Evolutionary conservation across 2,113 vertebrate genomes (phyloP), one percentile per base, ranked within the genome.

Genomic region (Catharus minimus): DNA sequence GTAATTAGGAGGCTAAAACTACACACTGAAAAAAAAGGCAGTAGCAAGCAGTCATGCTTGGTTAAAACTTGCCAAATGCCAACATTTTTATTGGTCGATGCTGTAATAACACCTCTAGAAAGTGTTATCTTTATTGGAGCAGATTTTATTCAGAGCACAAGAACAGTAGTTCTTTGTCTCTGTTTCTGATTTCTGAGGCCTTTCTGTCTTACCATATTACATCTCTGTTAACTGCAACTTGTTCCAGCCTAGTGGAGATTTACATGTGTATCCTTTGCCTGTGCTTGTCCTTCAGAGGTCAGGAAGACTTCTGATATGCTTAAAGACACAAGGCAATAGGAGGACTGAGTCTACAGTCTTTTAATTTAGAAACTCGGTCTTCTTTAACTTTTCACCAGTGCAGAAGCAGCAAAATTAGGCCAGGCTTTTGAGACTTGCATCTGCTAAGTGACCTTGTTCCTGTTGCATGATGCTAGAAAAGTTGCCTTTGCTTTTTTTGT

Each of bases 321-420:
- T 87, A 47, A 85, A 82, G 67, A 86, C 39, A 21, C 27, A 33
- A 81, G 43, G 30, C 55, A 76, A 28, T 19, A 61, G 43, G 61
- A 90, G 16, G 62, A 76, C 86, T 92, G 90, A 82, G 65, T 86
- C 44, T 64, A 56, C 82, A 81, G 20, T 47, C 60, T 92, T 77
- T 92, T 92, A 57, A 75, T 90, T 84, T 93, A 87, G 77, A 86
- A 90, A 49, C 66, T 82, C 72, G 47, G 50, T 95, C 86, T 93
- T 86, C 86, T 93, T 88, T 93, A 82, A 69, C 50, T 94, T 92
- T 88, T 93, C 88, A 44, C 50, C 58, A 44, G 21, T 49, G 32
- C 74, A 75, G 55, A 86, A 95, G 57, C 33, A 71, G 73, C 74
- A 86, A 83, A 92, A 89, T 84, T 90, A 90, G 81, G 81, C 47